A percentile compares a stretch with the other conserved stretches of the same genome.
Evolutionary conservation across 2,797 vertebrate species (phyloP).

Genomic region (Cebuella pygmaea): DNA sequence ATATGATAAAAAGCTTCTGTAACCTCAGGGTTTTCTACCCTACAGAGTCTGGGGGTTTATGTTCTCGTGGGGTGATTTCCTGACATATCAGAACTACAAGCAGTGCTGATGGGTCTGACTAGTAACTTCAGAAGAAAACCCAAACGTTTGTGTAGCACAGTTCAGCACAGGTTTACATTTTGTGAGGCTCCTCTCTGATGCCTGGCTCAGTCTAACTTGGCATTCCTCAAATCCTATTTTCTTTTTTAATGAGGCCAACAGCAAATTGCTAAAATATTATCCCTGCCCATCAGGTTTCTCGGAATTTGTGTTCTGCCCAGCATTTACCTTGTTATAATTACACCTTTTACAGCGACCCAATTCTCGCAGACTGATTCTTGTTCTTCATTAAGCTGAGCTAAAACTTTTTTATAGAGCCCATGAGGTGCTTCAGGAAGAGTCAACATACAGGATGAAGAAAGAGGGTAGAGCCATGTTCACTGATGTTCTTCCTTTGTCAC

Average conservation of each 20-base stretch:
- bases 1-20: neutral
- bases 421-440: neutral
- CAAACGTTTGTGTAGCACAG: neutral
- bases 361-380: neutral
- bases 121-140: neutral
- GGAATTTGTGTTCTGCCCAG: neutral
- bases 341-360: neutral
- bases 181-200: neutral
- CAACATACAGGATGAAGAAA: neutral
- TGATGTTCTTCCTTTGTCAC: neutral
- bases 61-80: neutral
- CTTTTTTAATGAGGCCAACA: neutral
- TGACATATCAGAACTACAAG: neutral
- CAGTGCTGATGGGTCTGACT: neutral
- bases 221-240: neutral
- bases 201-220: neutral
- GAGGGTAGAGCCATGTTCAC: neutral
- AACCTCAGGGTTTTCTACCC: neutral
- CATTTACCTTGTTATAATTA: neutral
- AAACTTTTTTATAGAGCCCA: neutral
- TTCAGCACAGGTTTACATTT: neutral
- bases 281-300: neutral
- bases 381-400: neutral
- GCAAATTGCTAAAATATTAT: neutral
- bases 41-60: neutral